Evolutionary conservation across 1,140 invertebrate species (phyloP).

Genomic region (Acyrthosiphon pisum): DNA sequence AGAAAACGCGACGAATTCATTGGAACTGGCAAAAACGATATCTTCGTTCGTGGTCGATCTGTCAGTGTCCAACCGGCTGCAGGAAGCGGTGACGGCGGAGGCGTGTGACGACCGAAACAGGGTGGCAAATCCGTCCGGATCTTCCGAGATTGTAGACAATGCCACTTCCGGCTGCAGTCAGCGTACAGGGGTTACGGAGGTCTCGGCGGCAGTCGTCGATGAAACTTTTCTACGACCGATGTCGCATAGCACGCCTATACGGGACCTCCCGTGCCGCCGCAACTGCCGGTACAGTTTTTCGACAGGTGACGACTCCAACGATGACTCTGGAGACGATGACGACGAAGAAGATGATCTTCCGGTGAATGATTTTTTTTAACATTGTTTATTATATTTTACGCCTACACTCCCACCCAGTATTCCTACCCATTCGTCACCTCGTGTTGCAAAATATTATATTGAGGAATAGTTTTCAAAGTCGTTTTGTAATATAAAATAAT

Average conservation of each 20-base stretch:
- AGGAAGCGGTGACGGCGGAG: not conserved
- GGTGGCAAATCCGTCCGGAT: not conserved
- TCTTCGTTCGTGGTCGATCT: not conserved
- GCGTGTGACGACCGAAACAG: not conserved
- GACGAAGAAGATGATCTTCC: no score
- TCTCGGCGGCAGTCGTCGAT: not conserved
- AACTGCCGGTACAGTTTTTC: not conserved
- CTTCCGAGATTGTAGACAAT: not conserved
- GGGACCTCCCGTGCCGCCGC: not conserved
- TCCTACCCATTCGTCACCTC: not conserved
- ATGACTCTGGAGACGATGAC: no score
- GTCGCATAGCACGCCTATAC: not conserved
- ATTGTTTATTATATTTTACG: not conserved
- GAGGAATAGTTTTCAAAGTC: not conserved
- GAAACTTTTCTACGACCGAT: not conserved
- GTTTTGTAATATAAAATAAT: no score
- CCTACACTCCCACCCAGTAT: no score
- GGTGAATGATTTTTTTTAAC: not conserved
- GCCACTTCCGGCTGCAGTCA: not conserved
- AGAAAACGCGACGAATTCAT: not conserved
- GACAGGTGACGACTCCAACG: not conserved
- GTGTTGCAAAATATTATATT: not conserved
- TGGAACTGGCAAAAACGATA: not conserved
- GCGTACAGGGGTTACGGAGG: not conserved
- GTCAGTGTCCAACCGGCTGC: not conserved